Evolutionary conservation across 2,797 vertebrate genomes (phyloP), one percentile per base, ranked within the genome.

Genomic region (Pempheris klunzingeri): DNA sequence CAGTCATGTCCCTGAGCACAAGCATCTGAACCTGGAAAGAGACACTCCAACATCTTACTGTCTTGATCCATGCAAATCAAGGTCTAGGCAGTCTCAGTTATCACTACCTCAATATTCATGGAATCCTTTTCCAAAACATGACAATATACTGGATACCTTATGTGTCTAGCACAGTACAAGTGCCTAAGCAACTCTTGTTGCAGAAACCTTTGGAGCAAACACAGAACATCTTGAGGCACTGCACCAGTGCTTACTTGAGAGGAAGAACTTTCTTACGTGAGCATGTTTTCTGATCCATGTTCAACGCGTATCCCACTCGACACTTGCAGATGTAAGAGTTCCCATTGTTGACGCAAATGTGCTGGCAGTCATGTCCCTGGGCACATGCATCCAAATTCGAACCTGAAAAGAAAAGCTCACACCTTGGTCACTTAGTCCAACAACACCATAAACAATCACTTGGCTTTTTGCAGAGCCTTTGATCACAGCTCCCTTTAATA

Each of bases 251-350:
- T 49, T 8, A 24, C 15, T 55, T n/a, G 1, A 57, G 49, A 78
- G 43, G 26, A 74, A 17, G 8, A 24, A 28, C 18, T 58, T 58
- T 80, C 95, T 94, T 82, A 95, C 95, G 88, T 77, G 94, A 93
- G 84, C 96, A 96, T 0, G 92, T 96, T 73, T 87, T 95, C 80
- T 74, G 81, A 74, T 96, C 95, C 26, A 87, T 74, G 26, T 95
- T 96, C 81, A 97, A 81, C 74, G 67, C 68, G 38, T 93, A 96
- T 58, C 96, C 96, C 14, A 82, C 83, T 2, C 70, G 89, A 89
- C 96, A 97, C 84, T 87, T 90, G 9, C 96, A 97, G 46, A 87
- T 84, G 18, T 92, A 93, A 20, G 87, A 92, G 38, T 88, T 92
- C 1, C 72, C 82, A 2, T 69, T 92, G 2, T 89, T 94, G 78